Conservation (phyloP, 2,113 vertebrate species). For the Crotalus tigris region DNA sequence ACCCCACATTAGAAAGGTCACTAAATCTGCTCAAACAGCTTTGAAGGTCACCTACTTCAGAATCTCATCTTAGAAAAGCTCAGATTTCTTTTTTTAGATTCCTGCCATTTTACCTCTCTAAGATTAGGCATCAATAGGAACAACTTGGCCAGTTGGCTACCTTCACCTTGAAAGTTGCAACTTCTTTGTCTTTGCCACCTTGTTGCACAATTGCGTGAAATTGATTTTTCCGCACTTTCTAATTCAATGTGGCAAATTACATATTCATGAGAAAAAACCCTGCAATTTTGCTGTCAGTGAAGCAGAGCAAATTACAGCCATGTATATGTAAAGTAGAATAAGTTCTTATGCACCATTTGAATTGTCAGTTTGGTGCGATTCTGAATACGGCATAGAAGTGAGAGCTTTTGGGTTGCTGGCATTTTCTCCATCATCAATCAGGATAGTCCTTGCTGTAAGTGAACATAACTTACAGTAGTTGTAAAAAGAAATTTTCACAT, state of each 20-base stretch:
- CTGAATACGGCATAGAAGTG: neutral
- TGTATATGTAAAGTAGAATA: constrained; percentile 4
- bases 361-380: accelerated
- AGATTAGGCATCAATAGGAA: neutral
- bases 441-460: neutral
- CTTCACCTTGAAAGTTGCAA: constrained; percentile 19
- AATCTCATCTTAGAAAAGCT: neutral
- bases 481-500: neutral
- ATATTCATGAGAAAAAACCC: constrained; percentile 4
- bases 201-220: neutral
- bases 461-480: neutral
- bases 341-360: neutral
- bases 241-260: constrained; percentile 11
- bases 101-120: neutral
- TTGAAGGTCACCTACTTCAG: neutral
- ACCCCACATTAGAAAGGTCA: neutral
- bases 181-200: neutral
- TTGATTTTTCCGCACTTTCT: neutral
- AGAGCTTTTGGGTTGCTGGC: neutral
- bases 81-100: neutral
- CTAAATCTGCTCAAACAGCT: neutral
- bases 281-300: constrained; percentile 16
- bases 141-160: neutral
- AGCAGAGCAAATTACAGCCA: constrained; percentile 10
- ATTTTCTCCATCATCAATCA: accelerated